Percentiles rank a stretch among this genome's conserved stretches.
Evolutionary conservation across 1,140 invertebrate genomes (phyloP).

Genomic region (Euura lappo): DNA sequence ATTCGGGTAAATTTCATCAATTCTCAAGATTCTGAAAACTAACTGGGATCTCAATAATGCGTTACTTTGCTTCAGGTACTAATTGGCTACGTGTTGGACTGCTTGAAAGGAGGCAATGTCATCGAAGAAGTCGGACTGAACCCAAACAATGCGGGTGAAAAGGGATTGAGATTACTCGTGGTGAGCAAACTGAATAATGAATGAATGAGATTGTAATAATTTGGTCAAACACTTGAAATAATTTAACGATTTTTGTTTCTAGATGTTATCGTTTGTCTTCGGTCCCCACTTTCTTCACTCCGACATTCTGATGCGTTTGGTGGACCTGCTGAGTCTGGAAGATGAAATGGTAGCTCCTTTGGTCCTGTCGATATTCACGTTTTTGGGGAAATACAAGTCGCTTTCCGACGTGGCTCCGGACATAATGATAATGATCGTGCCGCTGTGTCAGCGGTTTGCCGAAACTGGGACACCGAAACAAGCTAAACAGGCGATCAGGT

Average conservation of each 20-base stretch:
- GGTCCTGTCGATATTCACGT: conserved; percentile 84
- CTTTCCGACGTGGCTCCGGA: conserved; percentile 76
- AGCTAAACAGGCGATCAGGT: conserved; percentile 94
- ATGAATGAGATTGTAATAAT: neutral
- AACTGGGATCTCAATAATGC: neutral
- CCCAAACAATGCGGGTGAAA: conserved; percentile 79
- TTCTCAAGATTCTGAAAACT: conserved; percentile 9
- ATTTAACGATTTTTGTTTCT: conserved; percentile 33
- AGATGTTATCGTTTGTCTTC: conserved; percentile 88
- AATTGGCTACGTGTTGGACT: conserved; percentile 63
- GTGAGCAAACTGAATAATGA: conserved; percentile 46
- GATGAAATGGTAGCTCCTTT: conserved; percentile 84
- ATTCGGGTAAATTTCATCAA: conserved; percentile 62
- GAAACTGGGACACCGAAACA: conserved; percentile 91
- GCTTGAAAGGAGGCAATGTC: conserved; percentile 70
- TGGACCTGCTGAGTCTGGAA: conserved; percentile 78
- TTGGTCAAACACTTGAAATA: neutral
- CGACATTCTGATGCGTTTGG: conserved; percentile 81
- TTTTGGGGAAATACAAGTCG: conserved; percentile 85
- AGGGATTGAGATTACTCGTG: conserved; percentile 81
- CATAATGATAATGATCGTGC: conserved; percentile 76
- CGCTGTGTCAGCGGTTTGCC: conserved; percentile 86
- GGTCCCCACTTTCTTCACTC: conserved; percentile 90
- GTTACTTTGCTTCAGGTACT: conserved; percentile 44
- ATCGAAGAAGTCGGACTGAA: conserved; percentile 80